Conservation (phyloP, 2,113 vertebrate genomes). For the Poicephalus gulielmi region DNA sequence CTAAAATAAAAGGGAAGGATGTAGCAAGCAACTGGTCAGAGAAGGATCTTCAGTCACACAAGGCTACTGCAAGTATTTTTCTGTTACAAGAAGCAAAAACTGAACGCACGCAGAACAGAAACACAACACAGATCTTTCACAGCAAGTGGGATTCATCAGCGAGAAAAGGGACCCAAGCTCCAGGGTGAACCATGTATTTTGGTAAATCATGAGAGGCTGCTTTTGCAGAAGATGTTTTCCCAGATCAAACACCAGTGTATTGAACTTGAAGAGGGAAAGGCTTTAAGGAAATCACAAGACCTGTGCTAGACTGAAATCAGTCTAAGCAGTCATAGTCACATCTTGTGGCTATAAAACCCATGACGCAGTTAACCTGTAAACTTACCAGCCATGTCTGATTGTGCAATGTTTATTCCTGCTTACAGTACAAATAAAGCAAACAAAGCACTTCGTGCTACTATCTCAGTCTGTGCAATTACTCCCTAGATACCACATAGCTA, state of each 20-base stretch:
- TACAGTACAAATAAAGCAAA: not conserved
- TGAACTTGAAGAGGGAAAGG: not conserved
- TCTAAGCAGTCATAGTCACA: not conserved
- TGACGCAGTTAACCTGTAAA: constrained; percentile 1
- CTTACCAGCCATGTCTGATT: not conserved
- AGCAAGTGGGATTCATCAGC: not conserved
- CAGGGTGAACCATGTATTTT: not conserved
- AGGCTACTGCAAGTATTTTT: not conserved
- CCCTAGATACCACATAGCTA: not conserved
- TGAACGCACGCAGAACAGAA: not conserved
- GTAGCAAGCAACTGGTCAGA: not conserved
- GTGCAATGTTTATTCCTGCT: constrained; percentile 6
- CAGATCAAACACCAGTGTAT: not conserved
- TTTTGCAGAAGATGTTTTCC: not conserved
- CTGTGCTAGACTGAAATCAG: not conserved
- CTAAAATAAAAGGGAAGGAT: constrained; percentile 24
- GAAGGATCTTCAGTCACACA: not conserved
- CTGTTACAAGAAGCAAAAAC: not conserved
- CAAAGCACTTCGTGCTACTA: not conserved
- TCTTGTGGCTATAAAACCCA: not conserved
- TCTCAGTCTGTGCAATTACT: not conserved
- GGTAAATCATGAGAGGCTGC: not conserved
- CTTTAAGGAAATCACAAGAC: not conserved
- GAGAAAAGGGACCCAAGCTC: not conserved
- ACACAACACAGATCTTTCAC: not conserved